Base-by-base conservation (phyloP, 1,140 invertebrate species). In the Pararge aegeria region DNA sequence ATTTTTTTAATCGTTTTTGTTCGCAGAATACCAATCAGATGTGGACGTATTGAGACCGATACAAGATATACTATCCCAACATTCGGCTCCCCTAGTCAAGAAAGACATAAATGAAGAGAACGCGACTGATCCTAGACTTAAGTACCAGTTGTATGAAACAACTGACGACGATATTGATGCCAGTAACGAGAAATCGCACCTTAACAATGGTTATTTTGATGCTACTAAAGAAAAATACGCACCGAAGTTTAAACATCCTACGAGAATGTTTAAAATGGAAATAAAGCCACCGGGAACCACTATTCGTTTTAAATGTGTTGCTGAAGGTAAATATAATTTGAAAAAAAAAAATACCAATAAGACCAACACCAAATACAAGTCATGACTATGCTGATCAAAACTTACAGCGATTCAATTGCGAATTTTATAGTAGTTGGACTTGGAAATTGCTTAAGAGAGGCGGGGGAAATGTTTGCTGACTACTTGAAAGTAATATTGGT, bases 251-350 rank as follows among this genome's bases (percentile, higher is more conserved):
- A 91, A 90, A 61, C 84, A 90, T 78, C 78, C 77, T 1, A 67
- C 78, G 1, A 91, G 83, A 75, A 71, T 90, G 78, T 84, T 70
- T 21, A 70, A 67, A 1, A 84, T 85, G 64, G 80, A 90, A 52
- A 89, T 84, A 68, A 90, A 90, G 61, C 88, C 89, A 3, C 85
- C 86, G 29, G 90, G 90, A n/a, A 87, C 73, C 55, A 83, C 78
- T 18, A 79, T 89, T 24, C 80, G 80, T 62, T 67, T 91, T 7
- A 84, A 81, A 78, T 91, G 90, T 67, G 80, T 80, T 42, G 82
- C 83, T 55, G 90, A 91, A 77, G 90, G 90, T 90, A 63, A 9
- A 9, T 1, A 10, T 6, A 10, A 6, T 5, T 30, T 30, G 10
- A 7, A 6, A 7, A 4, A 24, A 4, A 4, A 4, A 4, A 4